Evolutionary conservation across 1,140 invertebrate genomes (phyloP), one percentile per base, ranked within the genome.

Genomic region (Caenorhabditis latens): DNA sequence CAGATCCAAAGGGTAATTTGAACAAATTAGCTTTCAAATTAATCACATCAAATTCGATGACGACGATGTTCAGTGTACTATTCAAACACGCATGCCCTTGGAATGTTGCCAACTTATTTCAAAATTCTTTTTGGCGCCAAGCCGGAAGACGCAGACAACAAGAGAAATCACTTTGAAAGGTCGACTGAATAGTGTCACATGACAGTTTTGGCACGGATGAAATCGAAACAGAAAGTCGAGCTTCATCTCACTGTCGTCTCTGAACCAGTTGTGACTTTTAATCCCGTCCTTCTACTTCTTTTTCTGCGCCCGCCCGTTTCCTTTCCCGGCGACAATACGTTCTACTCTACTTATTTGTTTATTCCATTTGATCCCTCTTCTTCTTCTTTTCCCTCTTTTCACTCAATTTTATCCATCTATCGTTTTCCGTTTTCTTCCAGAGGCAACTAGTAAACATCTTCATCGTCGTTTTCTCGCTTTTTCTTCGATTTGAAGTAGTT

Each of bases 311-410:
- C 65, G 71, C 65, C 65, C 65, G 65, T 43, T 71, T 71, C 61
- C 61, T 71, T 71, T 71, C 71, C 46, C 46, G 71, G 43, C 71
- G 71, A 79, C 71, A 79, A 79, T 79, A 50, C 71, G 71, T 79
- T 79, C 71, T 79, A 79, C 71, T 79, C 71, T 79, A 79, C 71
- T 79, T 79, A 79, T 79, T 79, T 79, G 71, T 79, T 79, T 50
- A 79, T 79, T 79, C 71, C n/a, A 79, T 79, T 79, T 42, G 43
- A 79, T 79, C 40, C 46, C 21, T 53, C 71, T 24, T 53, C 11
- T 50, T 16, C 46, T 50, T n/a, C 24, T 24, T 19, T 24, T 46
- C 65, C 19, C 42, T 19, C 11, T 19, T 79, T 7, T 42, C 71
- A 32, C 32, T 32, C 32, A 32, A 32, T 32, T 32, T 32, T 7